Evolutionary conservation across 2,888 invertebrate species (phyloP).

Genomic region (Drosophila antonietae): DNA sequence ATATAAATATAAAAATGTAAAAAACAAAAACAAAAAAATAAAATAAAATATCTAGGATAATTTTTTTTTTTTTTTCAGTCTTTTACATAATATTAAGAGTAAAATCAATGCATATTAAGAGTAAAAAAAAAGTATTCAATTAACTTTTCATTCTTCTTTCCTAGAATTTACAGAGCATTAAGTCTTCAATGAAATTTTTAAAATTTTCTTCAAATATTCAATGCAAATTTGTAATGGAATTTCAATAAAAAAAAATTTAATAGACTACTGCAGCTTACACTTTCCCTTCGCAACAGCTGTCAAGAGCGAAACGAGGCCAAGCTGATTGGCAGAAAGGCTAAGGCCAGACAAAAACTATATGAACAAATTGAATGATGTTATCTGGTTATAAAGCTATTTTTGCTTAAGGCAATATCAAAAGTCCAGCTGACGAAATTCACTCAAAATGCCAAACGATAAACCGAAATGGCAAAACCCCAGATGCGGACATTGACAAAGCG

Average conservation of each 20-base stretch:
- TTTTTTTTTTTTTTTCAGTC: too few relatives aligned
- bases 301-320: constrained; percentile 26
- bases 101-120: too few relatives aligned
- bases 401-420: constrained; percentile 33
- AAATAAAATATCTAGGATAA: too few relatives aligned
- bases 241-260: neutral
- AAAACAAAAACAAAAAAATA: too few relatives aligned
- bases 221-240: neutral
- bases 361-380: constrained; percentile 31
- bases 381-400: constrained; percentile 34
- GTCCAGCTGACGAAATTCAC: constrained; percentile 44
- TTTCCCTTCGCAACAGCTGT: neutral
- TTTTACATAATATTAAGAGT: too few relatives aligned
- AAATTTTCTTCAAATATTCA: neutral
- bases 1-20: too few relatives aligned
- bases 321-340: constrained; percentile 23
- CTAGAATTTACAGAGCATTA: neutral
- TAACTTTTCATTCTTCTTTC: neutral
- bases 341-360: constrained; percentile 8
- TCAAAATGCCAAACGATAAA: constrained; percentile 63
- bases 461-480: constrained; percentile 55
- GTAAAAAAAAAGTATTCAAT: neutral
- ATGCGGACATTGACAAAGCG: constrained; percentile 75
- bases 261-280: neutral
- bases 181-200: neutral